A percentile compares a stretch with the other conserved stretches of the same genome.
These are phyloP conservation scores for Ramphastos sulfuratus DNA, from an alignment of 2,113 vertebrate genomes.

Conservation along the genomic window DNA sequence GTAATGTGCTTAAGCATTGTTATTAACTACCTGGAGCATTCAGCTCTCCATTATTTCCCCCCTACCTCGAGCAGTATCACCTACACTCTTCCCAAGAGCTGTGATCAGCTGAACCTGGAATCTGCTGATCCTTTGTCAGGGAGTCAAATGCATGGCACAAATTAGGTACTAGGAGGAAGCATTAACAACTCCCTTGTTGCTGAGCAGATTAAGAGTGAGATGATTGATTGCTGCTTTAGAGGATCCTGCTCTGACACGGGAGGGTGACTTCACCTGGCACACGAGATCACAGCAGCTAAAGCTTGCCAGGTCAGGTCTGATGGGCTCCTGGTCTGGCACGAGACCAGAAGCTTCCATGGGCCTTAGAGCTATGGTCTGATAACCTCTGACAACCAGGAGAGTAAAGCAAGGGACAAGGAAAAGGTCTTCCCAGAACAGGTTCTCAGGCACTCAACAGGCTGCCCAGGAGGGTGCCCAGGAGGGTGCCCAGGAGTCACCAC, in stretches of 20 bases:
- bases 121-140: background rate
- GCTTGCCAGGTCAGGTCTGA: background rate
- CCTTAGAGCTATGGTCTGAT: background rate
- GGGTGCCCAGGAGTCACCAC: no score
- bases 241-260: background rate
- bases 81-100: background rate
- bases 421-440: no score
- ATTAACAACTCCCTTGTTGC: background rate
- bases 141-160: background rate
- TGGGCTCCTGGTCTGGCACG: background rate
- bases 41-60: background rate
- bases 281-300: background rate
- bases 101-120: background rate
- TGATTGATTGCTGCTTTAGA: background rate
- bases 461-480: no score
- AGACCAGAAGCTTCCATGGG: background rate
- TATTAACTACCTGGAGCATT: conserved; percentile 34
- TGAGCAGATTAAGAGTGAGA: background rate
- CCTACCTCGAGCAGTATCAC: conserved; percentile 25
- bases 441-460: no score
- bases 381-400: background rate
- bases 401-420: background rate
- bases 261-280: background rate
- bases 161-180: background rate
- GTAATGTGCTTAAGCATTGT: conserved; percentile 52